A percentile compares a stretch with the other conserved stretches of the same genome.
These are phyloP conservation scores for Alosa alosa DNA, from an alignment of 2,113 vertebrate genomes.

Conservation along the genomic window DNA sequence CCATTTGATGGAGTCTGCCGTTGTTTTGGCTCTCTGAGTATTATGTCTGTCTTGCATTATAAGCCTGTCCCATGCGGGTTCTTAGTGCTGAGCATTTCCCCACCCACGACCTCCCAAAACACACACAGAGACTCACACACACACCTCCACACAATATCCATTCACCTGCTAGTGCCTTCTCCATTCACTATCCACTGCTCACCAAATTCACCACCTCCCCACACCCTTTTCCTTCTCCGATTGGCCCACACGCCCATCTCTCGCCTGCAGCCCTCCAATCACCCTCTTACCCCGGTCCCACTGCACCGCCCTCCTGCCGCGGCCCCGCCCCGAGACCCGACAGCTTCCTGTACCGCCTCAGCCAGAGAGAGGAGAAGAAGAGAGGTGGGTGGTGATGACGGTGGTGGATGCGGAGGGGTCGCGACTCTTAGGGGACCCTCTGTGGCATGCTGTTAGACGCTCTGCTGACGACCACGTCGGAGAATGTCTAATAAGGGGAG, in stretches of 20 bases:
- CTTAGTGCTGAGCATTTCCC: background rate
- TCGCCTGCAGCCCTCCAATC: constrained; percentile 80
- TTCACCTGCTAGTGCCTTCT: background rate
- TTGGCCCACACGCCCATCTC: background rate
- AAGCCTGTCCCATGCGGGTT: background rate
- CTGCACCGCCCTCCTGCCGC: constrained; percentile 71
- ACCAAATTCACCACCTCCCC: background rate
- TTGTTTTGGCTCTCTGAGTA: background rate
- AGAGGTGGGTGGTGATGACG: constrained; percentile 73
- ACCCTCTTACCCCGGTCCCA: constrained; percentile 74
- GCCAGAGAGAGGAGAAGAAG: constrained; percentile 81
- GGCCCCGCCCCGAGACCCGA: constrained; percentile 79
- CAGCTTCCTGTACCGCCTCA: constrained; percentile 87
- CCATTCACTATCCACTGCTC: background rate
- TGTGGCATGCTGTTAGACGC: background rate
- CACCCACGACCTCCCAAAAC: background rate
- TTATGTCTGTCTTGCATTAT: background rate
- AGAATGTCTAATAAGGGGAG: no score
- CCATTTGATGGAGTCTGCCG: background rate
- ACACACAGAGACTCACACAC: background rate
- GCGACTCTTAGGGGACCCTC: background rate
- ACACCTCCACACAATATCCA: background rate
- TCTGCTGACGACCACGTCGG: background rate
- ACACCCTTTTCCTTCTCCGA: background rate
- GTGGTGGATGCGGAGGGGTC: background rate